Base-by-base conservation (phyloP, 2,113 vertebrate genomes). In the Motacilla alba region DNA sequence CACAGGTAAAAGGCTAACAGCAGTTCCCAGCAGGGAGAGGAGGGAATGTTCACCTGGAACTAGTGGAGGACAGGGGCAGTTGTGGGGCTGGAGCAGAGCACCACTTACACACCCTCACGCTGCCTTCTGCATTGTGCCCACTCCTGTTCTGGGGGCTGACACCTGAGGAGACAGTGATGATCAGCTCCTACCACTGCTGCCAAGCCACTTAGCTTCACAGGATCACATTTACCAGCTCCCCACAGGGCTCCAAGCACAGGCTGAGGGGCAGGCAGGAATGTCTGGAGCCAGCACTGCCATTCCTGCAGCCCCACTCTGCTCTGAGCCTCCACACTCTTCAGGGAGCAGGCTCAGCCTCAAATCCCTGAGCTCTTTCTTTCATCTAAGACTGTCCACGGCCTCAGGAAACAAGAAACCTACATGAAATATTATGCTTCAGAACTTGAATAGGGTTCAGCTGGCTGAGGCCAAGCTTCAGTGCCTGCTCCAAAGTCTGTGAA, bases 101-200 rank as follows among this genome's bases (percentile, higher is more conserved):
- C 16, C 0, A 0, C 39, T 59, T 39, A 10, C 0, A 0, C 22
- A 49, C 23, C 23, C 31, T 60, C 41, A 53, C 22, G 0, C 5
- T 59, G 20, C 58, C 39, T 62, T 22, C 31, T 0, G 0, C 2
- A 0, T 37, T 67, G 44, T 41, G 18, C 63, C 59, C 41, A 2
- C 30, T 46, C 41, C 28, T 60, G 28, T 39, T 50, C 55, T 35
- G n/a, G 31, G 50, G 44, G 15, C 33, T 35, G 58, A 22, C 35
- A 60, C 35, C 75, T 3, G 2, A 83, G 13, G 15, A n/a, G 26
- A 37, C 2, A 4, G 33, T 1, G 6, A 8, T 10, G 19, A n/a
- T 55, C 66, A 91, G 22, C 46, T 66, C 24, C 19, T 64, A 1
- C 24, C 44, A 5, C 41, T 47, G 41, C 46, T 67, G 70, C 60